These are phyloP conservation scores for Formicarius rufipectus DNA, from an alignment of 2,113 vertebrate genomes.

Conservation along the genomic window DNA sequence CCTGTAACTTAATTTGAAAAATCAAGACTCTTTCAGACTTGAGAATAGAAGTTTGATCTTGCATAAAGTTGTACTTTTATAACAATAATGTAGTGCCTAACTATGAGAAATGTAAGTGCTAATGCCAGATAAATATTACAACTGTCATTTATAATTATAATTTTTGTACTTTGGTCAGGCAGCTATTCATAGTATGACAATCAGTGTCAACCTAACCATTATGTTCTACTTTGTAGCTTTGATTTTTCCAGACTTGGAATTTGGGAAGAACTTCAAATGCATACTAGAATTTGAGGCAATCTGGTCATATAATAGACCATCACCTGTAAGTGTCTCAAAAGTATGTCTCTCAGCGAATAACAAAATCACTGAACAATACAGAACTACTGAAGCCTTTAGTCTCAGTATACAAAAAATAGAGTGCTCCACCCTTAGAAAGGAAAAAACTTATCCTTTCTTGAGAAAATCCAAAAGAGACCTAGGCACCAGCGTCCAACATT, in stretches of 20 bases:
- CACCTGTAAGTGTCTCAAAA: background rate
- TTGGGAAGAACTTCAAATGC: background rate
- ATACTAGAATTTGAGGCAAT: background rate
- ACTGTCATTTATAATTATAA: background rate
- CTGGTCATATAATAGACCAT: background rate
- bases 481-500: background rate
- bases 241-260: background rate
- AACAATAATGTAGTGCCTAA: background rate
- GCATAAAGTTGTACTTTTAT: background rate
- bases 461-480: background rate
- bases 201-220: background rate
- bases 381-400: background rate
- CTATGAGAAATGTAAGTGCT: background rate
- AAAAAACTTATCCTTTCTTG: background rate
- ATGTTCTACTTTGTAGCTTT: background rate
- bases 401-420: background rate
- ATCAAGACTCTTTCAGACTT: background rate
- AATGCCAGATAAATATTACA: constrained; percentile 6
- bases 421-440: background rate
- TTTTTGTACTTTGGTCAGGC: background rate
- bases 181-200: background rate
- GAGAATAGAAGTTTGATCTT: background rate
- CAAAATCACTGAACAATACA: background rate
- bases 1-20: constrained; percentile 19
- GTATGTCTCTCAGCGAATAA: background rate